Evolutionary conservation across 2,888 invertebrate genomes (phyloP).

Genomic region (Notodonta dromedarius): DNA sequence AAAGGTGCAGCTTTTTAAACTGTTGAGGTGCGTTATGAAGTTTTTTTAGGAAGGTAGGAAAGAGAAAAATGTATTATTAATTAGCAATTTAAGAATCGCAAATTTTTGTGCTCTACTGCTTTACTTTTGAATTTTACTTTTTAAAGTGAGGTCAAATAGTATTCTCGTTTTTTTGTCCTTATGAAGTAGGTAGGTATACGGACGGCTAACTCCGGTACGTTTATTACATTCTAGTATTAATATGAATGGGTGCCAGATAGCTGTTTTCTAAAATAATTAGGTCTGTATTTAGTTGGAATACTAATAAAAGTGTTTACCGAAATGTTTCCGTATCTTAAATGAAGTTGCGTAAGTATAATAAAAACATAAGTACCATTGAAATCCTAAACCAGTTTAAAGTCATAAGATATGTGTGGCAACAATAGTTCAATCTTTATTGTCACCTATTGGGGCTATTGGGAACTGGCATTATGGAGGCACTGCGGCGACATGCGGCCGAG

Average conservation of each 20-base stretch:
- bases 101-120: too few species aligned
- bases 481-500: constrained; percentile 22
- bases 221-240: too few species aligned
- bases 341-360: neutral
- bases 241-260: too few species aligned
- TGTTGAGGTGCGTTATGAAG: neutral
- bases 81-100: neutral
- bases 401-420: constrained; percentile 2
- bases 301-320: neutral
- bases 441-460: constrained; percentile 35
- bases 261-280: too few species aligned
- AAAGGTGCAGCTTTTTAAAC: constrained; percentile 6
- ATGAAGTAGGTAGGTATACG: too few species aligned
- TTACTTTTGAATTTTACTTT: too few species aligned
- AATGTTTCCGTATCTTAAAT: neutral
- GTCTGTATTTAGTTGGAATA: too few species aligned
- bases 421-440: constrained; percentile 17
- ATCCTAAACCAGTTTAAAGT: neutral
- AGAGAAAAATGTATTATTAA: neutral
- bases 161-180: too few species aligned
- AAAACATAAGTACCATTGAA: neutral
- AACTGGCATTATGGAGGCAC: constrained; percentile 29
- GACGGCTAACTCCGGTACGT: too few species aligned
- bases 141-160: too few species aligned
- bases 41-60: neutral